These are phyloP conservation scores for Ellobium chinense DNA, from an alignment of 2,888 invertebrate genomes.

Conservation along the genomic window DNA sequence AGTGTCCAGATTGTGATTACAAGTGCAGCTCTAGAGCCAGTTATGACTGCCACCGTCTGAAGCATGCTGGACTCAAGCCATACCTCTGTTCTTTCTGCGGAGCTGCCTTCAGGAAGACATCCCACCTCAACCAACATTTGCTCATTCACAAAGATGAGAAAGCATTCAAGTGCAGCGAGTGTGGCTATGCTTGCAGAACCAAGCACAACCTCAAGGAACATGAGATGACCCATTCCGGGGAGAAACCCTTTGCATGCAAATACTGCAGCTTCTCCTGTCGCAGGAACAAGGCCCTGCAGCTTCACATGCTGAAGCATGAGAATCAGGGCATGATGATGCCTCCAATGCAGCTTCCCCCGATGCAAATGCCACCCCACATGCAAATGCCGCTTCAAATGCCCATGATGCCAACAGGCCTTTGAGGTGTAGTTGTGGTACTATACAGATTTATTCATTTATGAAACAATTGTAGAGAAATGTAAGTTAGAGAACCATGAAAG, in stretches of 20 bases:
- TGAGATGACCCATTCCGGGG: slow-evolving; percentile 47
- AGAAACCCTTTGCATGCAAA: slow-evolving; percentile 42
- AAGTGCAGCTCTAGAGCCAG: slow-evolving; percentile 44
- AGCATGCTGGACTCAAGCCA: slow-evolving; percentile 44
- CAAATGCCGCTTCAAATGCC: slow-evolving; percentile 24
- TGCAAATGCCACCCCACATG: slow-evolving; percentile 18
- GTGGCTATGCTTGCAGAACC: slow-evolving; percentile 39
- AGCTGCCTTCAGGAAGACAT: slow-evolving; percentile 40
- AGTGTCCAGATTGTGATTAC: slow-evolving; percentile 42
- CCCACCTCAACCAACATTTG: slow-evolving; percentile 45
- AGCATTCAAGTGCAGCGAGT: slow-evolving; percentile 39
- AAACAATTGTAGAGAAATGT: too few species aligned
- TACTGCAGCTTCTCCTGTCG: slow-evolving; percentile 45
- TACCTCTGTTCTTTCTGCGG: slow-evolving; percentile 43
- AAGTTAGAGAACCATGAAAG: too few species aligned
- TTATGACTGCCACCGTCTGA: slow-evolving; percentile 40
- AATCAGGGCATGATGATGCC: slow-evolving; percentile 14
- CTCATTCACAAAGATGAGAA: slow-evolving; percentile 47
- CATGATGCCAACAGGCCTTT: slow-evolving; percentile 13
- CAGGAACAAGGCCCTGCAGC: slow-evolving; percentile 45
- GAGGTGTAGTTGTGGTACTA: background rate
- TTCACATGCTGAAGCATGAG: slow-evolving; percentile 41
- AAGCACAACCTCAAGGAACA: slow-evolving; percentile 49
- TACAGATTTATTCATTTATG: too few species aligned
- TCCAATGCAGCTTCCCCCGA: slow-evolving; percentile 7